Base-by-base conservation (phyloP, 2,888 invertebrate genomes). In the Drosophila meridiana region DNA sequence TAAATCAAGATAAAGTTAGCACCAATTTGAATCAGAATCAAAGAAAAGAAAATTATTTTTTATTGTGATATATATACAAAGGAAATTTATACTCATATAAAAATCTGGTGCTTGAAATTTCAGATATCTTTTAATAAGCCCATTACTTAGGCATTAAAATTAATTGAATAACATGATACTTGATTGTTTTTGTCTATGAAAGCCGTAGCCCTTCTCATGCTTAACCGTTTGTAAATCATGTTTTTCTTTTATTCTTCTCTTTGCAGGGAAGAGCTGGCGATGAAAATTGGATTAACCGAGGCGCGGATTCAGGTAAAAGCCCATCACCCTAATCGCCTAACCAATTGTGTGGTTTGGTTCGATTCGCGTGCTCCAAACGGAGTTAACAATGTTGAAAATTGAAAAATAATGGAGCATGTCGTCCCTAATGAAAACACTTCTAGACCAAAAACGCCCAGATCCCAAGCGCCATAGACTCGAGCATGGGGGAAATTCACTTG, bases 261-360 rank as follows among this genome's bases (percentile, higher is more conserved):
- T 92, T 96, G 69, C 96, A 97, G 98, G 94, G 97, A 98, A 94
- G 98, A 98, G 93, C 94, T 98, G 73, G 98, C 98, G 43, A 97
- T 98, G 96, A 98, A 98, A 94, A 98, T 98, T 90, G 98, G 98
- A 89, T 94, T 98, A 84, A 98, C 98, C 56, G 98, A 98, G 95
- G 98, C 98, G 68, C 95, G 98, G 93, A 98, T 98, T 94, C 98
- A 98, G 96, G 98, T 98, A 94, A 85, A 58, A 53, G 30, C 62
- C 28, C 58, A 53, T 20, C 20, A 20, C 43, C 60, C 63, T 60
- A 64, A n/a, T 34, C 62, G 30, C n/a, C 61, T 56, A 59, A 36
- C 43, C 58, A 57, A 50, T 52, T 61, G 61, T 61, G 63, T 63
- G 82, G 86, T 83, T 79, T 57, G 28, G 42, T 59, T 69, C 72